Evolutionary conservation across 1,140 invertebrate genomes (phyloP).

Genomic region (Aleiodes sp.): DNA sequence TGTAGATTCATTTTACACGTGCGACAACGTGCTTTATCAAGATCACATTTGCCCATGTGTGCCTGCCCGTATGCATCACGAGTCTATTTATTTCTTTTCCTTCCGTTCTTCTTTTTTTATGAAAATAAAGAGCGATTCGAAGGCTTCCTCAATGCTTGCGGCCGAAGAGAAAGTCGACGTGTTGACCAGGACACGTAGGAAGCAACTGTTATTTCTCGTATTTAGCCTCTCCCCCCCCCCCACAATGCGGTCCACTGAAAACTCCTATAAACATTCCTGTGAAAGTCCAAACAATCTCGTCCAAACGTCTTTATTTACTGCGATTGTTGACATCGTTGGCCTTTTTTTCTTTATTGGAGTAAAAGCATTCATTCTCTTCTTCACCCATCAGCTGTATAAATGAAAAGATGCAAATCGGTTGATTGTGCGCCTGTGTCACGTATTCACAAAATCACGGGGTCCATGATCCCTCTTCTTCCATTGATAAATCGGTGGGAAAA

Average conservation of each 20-base stretch:
- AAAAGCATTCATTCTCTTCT: too few relatives aligned
- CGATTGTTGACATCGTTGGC: too few relatives aligned
- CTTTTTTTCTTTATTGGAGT: too few relatives aligned
- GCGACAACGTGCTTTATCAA: too few relatives aligned
- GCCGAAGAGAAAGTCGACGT: background rate
- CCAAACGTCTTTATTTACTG: background rate
- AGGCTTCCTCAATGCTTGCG: background rate
- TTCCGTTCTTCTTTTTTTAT: background rate
- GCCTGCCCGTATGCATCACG: background rate
- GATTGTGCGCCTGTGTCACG: too few relatives aligned
- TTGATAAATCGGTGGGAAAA: too few relatives aligned
- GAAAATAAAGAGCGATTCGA: background rate
- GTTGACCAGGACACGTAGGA: slow-evolving; percentile 9
- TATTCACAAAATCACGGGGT: too few relatives aligned
- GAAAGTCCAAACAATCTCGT: background rate
- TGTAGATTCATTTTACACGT: too few relatives aligned
- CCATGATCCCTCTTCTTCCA: too few relatives aligned
- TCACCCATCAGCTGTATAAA: too few relatives aligned
- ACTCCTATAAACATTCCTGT: background rate
- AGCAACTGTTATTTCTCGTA: background rate
- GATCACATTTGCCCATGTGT: too few relatives aligned
- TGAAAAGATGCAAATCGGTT: too few relatives aligned
- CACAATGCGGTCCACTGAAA: background rate
- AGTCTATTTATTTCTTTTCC: background rate
- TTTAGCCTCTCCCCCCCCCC: background rate